Evolutionary conservation across 2,888 invertebrate species (phyloP).

Genomic region (Drosophila histrio): DNA sequence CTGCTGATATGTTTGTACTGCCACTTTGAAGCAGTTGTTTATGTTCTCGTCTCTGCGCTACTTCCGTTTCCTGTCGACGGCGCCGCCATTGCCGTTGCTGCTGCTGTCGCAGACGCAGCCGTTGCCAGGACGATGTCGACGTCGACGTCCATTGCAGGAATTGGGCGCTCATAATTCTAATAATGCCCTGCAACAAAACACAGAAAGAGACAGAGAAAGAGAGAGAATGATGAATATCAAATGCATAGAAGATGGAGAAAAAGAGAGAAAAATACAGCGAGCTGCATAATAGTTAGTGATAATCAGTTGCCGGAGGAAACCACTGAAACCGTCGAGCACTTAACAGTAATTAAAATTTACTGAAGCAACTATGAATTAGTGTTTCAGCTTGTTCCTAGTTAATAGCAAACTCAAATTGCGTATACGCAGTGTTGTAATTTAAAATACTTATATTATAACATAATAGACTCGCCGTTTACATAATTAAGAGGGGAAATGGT

Average conservation of each 20-base stretch:
- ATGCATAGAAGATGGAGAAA: neutral
- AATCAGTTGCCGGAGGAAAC: conserved; percentile 21
- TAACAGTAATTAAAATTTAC: conserved; percentile 44
- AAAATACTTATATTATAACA: neutral
- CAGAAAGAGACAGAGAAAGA: neutral
- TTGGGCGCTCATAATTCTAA: conserved; percentile 43
- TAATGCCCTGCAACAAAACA: conserved; percentile 36
- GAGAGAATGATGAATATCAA: neutral
- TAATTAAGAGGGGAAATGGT: too few species aligned
- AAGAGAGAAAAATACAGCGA: neutral
- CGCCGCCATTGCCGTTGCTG: conserved; percentile 14
- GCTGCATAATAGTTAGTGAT: conserved; percentile 7
- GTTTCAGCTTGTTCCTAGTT: neutral
- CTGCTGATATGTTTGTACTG: conserved; percentile 70
- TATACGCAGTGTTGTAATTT: conserved; percentile 6
- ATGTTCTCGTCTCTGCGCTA: conserved; percentile 29
- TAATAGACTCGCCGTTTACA: too few species aligned
- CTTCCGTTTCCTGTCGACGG: conserved; percentile 47
- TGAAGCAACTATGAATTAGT: conserved; percentile 19
- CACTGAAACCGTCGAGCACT: conserved; percentile 27
- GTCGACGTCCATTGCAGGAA: conserved; percentile 30
- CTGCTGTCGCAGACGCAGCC: conserved; percentile 13
- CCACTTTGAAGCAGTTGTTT: conserved; percentile 54
- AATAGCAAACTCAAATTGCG: conserved; percentile 9
- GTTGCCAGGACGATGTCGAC: conserved; percentile 22